These are phyloP conservation scores for Cyanistes caeruleus DNA, from an alignment of 2,113 vertebrate genomes.

Conservation along the genomic window DNA sequence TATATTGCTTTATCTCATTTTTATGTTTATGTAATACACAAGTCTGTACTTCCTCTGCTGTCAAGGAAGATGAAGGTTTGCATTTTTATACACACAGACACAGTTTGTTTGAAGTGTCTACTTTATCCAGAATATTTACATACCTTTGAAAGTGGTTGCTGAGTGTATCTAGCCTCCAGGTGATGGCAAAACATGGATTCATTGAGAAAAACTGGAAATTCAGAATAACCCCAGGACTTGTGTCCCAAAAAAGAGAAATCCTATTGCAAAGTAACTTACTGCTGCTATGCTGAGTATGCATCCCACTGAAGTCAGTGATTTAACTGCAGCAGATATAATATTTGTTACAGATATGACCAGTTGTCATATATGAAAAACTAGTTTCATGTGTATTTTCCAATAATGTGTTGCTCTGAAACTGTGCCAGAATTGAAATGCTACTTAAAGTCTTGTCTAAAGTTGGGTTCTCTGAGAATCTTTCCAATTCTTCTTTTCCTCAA, in stretches of 20 bases:
- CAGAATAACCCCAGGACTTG: neutral
- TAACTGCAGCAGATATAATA: neutral
- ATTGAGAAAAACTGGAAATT: neutral
- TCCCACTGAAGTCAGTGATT: neutral
- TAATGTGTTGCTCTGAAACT: neutral
- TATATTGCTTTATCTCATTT: slow-evolving; percentile 6
- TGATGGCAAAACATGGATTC: neutral
- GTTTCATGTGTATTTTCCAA: neutral
- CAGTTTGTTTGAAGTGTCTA: neutral
- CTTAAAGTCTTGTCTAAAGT: neutral
- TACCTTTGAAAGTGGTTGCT: neutral
- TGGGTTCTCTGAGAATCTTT: neutral
- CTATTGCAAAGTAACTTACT: neutral
- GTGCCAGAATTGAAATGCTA: neutral
- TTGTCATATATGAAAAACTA: neutral
- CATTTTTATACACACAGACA: neutral
- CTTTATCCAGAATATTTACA: neutral
- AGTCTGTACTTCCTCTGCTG: slow-evolving; percentile 38
- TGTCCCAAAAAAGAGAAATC: neutral
- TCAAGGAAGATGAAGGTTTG: slow-evolving; percentile 21
- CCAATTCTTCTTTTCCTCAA: neutral
- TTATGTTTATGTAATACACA: slow-evolving; percentile 21
- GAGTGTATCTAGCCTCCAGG: neutral
- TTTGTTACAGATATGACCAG: neutral
- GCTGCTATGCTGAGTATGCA: neutral